Evolutionary conservation across 2,888 invertebrate species (phyloP).

Genomic region (Electrophaes corylata): DNA sequence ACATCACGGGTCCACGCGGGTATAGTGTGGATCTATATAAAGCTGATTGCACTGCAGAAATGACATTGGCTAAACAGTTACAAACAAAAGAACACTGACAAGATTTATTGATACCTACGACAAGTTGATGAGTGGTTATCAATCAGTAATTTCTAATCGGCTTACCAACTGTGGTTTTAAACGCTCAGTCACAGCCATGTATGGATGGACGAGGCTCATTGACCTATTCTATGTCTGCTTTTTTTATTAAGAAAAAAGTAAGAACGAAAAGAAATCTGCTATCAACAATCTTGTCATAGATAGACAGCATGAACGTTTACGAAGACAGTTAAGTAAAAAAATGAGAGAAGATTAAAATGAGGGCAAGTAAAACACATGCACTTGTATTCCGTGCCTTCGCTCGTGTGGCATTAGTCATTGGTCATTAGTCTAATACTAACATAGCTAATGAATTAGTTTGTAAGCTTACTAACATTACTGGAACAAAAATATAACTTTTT

Average conservation of each 20-base stretch:
- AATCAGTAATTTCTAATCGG: slow-evolving; percentile 38
- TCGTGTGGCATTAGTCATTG: too few relatives aligned
- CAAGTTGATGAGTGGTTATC: slow-evolving; percentile 32
- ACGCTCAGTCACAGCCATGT: slow-evolving; percentile 16
- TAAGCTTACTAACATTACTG: too few relatives aligned
- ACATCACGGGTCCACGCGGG: too few relatives aligned
- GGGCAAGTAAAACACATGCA: neutral
- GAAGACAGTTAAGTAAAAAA: neutral
- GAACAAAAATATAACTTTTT: too few relatives aligned
- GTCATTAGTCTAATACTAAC: too few relatives aligned
- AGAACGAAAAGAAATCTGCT: slow-evolving; percentile 19
- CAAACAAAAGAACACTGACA: slow-evolving; percentile 18
- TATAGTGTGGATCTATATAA: too few relatives aligned
- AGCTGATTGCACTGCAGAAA: neutral
- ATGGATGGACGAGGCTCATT: slow-evolving; percentile 26
- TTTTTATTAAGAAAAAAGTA: slow-evolving; percentile 27
- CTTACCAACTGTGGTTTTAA: slow-evolving; percentile 31
- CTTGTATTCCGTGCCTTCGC: too few relatives aligned
- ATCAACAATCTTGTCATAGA: neutral
- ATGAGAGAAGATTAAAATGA: neutral
- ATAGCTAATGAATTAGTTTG: too few relatives aligned
- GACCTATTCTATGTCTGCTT: slow-evolving; percentile 29
- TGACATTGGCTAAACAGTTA: neutral
- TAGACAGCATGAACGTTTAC: too few relatives aligned
- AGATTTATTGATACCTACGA: slow-evolving; percentile 35